Conservation (phyloP, 2,797 vertebrate genomes). For the Clarias pachynema region DNA sequence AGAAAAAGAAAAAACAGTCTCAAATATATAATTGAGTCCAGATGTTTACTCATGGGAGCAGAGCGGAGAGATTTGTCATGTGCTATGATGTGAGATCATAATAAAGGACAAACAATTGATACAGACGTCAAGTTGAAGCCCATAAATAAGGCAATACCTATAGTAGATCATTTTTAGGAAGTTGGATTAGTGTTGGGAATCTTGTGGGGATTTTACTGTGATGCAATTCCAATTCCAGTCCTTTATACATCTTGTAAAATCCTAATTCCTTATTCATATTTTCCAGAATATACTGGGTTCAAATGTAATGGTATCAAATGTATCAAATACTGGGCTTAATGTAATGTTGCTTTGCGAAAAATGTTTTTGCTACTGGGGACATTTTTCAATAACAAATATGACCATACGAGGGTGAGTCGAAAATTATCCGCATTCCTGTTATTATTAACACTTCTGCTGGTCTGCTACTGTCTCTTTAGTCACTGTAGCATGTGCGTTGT, state of each 20-base stretch:
- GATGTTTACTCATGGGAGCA: neutral
- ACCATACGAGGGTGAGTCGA: too few species aligned
- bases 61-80: neutral
- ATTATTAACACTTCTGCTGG: too few species aligned
- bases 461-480: too few species aligned
- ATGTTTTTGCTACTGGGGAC: neutral
- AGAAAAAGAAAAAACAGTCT: too few species aligned
- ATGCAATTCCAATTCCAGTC: too few species aligned
- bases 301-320: neutral
- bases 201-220: neutral
- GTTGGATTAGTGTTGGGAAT: neutral
- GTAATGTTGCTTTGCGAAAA: neutral
- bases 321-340: neutral
- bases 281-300: neutral
- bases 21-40: neutral
- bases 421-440: too few species aligned
- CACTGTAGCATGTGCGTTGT: too few species aligned
- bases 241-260: neutral
- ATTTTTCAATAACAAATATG: too few species aligned
- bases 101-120: neutral
- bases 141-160: neutral
- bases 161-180: neutral
- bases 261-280: neutral
- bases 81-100: neutral
- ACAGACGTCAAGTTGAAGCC: neutral